Conservation (phyloP, 2,888 invertebrate species). For the Tetragnatha montana region DNA sequence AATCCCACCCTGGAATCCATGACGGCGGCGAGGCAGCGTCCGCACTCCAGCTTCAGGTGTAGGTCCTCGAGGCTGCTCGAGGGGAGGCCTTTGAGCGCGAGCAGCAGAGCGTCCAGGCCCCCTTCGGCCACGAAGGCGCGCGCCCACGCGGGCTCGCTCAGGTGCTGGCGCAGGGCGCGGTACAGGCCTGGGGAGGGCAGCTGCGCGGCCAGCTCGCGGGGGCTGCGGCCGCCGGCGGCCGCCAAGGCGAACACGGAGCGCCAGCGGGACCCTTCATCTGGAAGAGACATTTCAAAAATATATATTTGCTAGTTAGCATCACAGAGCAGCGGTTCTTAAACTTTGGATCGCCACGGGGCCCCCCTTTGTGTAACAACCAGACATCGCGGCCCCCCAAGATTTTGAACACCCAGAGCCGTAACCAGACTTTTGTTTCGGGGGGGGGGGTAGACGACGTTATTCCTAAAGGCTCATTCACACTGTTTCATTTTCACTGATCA, state of each 20-base stretch:
- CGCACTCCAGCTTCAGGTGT: constrained; percentile 76
- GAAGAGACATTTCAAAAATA: not conserved
- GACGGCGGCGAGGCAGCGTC: constrained; percentile 77
- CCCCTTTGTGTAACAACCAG: too few relatives aligned
- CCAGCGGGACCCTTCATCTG: constrained; percentile 30
- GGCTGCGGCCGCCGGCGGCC: constrained; percentile 2
- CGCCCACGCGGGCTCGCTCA: constrained; percentile 54
- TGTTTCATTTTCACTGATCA: too few relatives aligned
- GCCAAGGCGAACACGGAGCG: constrained; percentile 21
- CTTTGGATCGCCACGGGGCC: too few relatives aligned
- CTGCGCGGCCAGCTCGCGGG: constrained; percentile 42
- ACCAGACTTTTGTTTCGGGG: too few relatives aligned
- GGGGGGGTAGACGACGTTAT: too few relatives aligned
- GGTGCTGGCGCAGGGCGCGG: constrained; percentile 22
- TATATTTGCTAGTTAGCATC: too few relatives aligned
- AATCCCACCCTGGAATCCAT: constrained; percentile 77
- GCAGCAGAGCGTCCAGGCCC: constrained; percentile 62
- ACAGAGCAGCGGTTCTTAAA: too few relatives aligned
- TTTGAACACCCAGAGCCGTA: too few relatives aligned
- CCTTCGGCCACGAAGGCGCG: constrained; percentile 53
- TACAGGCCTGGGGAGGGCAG: constrained; percentile 46
- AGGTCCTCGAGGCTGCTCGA: constrained; percentile 39
- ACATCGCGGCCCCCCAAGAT: too few relatives aligned
- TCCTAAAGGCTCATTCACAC: too few relatives aligned
- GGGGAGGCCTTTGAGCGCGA: constrained; percentile 45